A percentile compares a stretch with the other conserved stretches of the same genome.
These are phyloP conservation scores for Rhadinocentrus ornatus DNA, from an alignment of 2,797 vertebrate genomes.

Conservation along the genomic window DNA sequence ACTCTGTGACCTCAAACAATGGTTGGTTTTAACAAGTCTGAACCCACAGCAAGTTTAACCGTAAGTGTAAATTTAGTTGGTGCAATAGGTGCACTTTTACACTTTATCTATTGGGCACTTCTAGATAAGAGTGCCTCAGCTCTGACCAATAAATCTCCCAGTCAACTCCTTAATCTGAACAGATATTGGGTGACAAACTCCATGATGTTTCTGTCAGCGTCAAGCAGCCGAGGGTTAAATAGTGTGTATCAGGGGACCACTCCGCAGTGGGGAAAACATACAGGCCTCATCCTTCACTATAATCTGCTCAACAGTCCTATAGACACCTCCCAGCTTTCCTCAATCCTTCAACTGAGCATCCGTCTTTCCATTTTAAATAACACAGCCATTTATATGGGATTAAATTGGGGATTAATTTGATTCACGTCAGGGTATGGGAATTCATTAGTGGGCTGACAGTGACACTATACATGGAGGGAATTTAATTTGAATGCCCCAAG, in stretches of 20 bases:
- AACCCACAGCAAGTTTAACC: conserved; percentile 65
- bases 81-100: conserved; percentile 4
- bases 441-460: conserved; percentile 80
- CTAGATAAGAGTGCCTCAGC: conserved; percentile 78
- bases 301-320: conserved; percentile 79
- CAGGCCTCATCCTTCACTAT: conserved; percentile 75
- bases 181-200: conserved; percentile 89
- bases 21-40: conserved; percentile 50
- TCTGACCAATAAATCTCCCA: conserved; percentile 81
- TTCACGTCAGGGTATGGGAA: conserved; percentile 83
- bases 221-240: conserved; percentile 89
- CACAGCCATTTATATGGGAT: conserved; percentile 83
- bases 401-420: conserved; percentile 85
- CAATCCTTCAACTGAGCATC: conserved; percentile 72
- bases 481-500: conserved; percentile 80
- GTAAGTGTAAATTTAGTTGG: conserved; percentile 28
- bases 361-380: conserved; percentile 79
- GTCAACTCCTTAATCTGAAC: conserved; percentile 87
- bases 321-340: conserved; percentile 77
- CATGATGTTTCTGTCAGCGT: conserved; percentile 83
- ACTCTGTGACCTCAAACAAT: conserved; percentile 52
- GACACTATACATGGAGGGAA: conserved; percentile 76
- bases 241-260: conserved; percentile 85
- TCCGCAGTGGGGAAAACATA: conserved; percentile 71
- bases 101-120: conserved; percentile 74